Evolutionary conservation across 2,797 vertebrate species (phyloP), one percentile per base, ranked within the genome.

Genomic region (Leptatherina wallacei): DNA sequence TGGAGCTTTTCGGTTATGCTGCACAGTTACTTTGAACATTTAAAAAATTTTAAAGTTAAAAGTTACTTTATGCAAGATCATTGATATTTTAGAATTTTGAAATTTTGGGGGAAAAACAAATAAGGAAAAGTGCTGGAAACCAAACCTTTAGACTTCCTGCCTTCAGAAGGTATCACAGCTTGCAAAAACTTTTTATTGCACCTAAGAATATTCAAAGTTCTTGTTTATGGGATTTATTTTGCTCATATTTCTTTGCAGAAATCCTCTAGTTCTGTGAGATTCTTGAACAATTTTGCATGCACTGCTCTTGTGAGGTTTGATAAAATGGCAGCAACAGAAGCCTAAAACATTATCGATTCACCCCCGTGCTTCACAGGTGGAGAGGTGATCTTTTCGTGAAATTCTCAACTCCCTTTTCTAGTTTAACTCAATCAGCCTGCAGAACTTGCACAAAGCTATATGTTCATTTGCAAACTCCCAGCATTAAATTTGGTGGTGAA

Each of bases 1-100:
- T 3, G 32, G 51, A 63, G 18, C 29, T 64, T 10, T 27, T 77
- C 30, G 29, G 33, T 61, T 61, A 61, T 63, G 52, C 60, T 63
- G 69, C 4, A 32, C 29, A 64, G 33, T 30, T 30, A 7, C 24
- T 30, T 7, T 32, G 13, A 55, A 55, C 7, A 10, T 49, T 49
- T 49, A 6, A 11, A 22, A 49, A 22, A 49, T 8, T 10, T 9
- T 2, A 49, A 20, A 22, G 20, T 49, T 20, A 22, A 22, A 49
- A 49, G 47, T 49, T 49, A 22, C 10, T 22, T 22, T 20, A 9
- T 22, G n/a, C n/a, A 49, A 49, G 3, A 49, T 22, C 1, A 3
- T 3, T 30, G 7, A 30, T 30, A 4, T 27, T 55, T 18, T 32
- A 32, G 6, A 32, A 32, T 54, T 54, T 30, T 30, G 27, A 56